A percentile compares a stretch with the other conserved stretches of the same genome.
Conservation (phyloP, 2,888 invertebrate species). For the Nycteola revayana region DNA sequence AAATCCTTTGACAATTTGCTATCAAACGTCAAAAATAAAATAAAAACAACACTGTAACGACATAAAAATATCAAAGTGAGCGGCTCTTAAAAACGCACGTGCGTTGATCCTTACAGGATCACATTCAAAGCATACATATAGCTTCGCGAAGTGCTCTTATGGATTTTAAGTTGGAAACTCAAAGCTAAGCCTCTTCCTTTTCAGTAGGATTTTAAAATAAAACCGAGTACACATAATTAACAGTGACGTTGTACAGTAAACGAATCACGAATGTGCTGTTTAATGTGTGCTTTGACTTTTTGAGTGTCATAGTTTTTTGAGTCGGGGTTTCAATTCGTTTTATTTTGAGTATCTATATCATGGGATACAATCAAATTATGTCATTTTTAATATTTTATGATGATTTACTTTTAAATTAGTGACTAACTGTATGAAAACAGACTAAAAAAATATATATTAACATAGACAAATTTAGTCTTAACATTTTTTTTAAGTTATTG, state of each 20-base stretch:
- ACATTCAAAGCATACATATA: conserved; percentile 51
- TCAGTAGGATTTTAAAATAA: conserved; percentile 64
- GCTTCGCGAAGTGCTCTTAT: conserved; percentile 51
- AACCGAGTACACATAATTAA: conserved; percentile 62
- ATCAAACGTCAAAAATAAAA: conserved; percentile 2
- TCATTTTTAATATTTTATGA: too few relatives aligned
- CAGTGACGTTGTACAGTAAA: conserved; percentile 58
- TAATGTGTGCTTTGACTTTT: conserved; percentile 58
- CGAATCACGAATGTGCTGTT: conserved; percentile 48
- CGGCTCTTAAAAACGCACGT: conserved; percentile 42
- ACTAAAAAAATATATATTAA: too few relatives aligned
- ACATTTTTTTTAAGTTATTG: too few relatives aligned
- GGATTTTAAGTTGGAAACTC: conserved; percentile 59
- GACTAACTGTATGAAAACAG: too few relatives aligned
- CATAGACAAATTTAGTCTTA: too few relatives aligned
- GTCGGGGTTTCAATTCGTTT: neutral
- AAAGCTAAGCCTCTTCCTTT: conserved; percentile 73
- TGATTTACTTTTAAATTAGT: too few relatives aligned
- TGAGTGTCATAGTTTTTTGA: conserved; percentile 20
- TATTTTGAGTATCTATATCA: too few relatives aligned
- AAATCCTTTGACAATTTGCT: conserved; percentile 1
- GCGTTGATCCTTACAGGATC: conserved; percentile 35
- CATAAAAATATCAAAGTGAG: conserved; percentile 35
- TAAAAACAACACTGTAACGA: conserved; percentile 13
- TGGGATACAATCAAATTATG: too few relatives aligned